These are phyloP conservation scores for Hipposideros larvatus DNA, from an alignment of 2,797 vertebrate genomes.

Conservation along the genomic window DNA sequence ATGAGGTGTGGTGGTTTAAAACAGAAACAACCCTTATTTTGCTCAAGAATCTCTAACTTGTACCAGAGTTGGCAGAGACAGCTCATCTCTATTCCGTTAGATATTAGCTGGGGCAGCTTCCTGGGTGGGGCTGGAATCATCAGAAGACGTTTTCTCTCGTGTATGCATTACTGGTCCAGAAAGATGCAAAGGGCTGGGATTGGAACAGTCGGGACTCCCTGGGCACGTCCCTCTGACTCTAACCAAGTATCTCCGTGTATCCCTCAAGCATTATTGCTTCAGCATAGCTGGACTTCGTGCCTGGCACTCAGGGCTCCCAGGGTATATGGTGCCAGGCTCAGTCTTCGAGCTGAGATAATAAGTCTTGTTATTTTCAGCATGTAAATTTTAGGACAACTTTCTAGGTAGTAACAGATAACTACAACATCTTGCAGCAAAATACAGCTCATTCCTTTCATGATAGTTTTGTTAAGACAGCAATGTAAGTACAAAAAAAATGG, in stretches of 20 bases:
- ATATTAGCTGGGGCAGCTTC: neutral
- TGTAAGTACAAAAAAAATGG: neutral
- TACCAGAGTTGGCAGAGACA: neutral
- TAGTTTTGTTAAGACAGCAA: neutral
- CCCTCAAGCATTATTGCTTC: neutral
- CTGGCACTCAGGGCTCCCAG: neutral
- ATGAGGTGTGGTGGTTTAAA: neutral
- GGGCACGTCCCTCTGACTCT: neutral
- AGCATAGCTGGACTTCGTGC: rapidly evolving
- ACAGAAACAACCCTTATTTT: neutral
- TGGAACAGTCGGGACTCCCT: neutral
- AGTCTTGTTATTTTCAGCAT: neutral
- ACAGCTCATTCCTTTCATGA: neutral
- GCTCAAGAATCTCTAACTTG: neutral
- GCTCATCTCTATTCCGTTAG: neutral
- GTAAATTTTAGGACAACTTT: neutral
- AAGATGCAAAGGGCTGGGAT: neutral
- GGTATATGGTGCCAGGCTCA: neutral
- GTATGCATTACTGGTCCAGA: neutral
- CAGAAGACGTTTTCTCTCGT: neutral
- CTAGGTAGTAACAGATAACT: neutral
- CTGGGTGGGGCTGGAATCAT: neutral
- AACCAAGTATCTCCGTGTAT: neutral
- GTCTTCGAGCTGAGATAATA: neutral
- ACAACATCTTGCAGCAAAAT: neutral